Percentiles rank a stretch among this genome's conserved stretches.
Conservation (phyloP, 2,888 invertebrate species). For the Unio pictorum region DNA sequence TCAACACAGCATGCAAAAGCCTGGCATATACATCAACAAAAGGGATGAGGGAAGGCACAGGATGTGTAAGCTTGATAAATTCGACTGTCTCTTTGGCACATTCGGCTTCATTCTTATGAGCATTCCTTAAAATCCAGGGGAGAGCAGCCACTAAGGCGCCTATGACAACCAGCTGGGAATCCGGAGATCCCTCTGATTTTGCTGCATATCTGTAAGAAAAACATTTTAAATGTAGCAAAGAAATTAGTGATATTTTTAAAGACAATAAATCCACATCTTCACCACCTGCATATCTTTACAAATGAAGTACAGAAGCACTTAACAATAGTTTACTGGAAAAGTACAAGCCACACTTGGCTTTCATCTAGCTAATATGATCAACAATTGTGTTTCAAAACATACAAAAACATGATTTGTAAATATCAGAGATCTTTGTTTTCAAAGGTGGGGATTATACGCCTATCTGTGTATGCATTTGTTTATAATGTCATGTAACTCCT, state of each 20-base stretch:
- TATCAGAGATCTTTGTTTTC: too few relatives aligned
- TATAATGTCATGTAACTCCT: too few relatives aligned
- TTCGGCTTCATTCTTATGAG: slow-evolving; percentile 53
- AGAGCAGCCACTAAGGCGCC: slow-evolving; percentile 55
- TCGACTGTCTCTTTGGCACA: slow-evolving; percentile 54
- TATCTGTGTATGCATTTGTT: too few relatives aligned
- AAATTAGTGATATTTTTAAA: background rate
- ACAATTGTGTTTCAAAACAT: too few relatives aligned
- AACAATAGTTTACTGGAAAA: too few relatives aligned
- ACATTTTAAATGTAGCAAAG: background rate
- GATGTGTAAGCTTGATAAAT: slow-evolving; percentile 61
- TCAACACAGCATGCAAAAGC: slow-evolving; percentile 56
- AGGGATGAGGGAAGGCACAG: slow-evolving; percentile 48
- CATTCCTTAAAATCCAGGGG: slow-evolving; percentile 62
- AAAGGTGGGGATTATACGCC: too few relatives aligned
- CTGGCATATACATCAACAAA: slow-evolving; percentile 57
- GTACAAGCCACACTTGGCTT: too few relatives aligned
- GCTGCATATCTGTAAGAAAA: slow-evolving; percentile 32
- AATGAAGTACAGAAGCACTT: too few relatives aligned
- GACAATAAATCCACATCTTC: too few relatives aligned
- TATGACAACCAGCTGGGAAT: slow-evolving; percentile 57
- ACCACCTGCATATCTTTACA: too few relatives aligned
- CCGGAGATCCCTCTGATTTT: slow-evolving; percentile 32
- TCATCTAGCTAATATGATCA: too few relatives aligned
- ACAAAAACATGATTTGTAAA: too few relatives aligned